phyloP scores from a whole-genome alignment of 2,113 vertebrate species.

The Brevimyrus niger region DNA sequence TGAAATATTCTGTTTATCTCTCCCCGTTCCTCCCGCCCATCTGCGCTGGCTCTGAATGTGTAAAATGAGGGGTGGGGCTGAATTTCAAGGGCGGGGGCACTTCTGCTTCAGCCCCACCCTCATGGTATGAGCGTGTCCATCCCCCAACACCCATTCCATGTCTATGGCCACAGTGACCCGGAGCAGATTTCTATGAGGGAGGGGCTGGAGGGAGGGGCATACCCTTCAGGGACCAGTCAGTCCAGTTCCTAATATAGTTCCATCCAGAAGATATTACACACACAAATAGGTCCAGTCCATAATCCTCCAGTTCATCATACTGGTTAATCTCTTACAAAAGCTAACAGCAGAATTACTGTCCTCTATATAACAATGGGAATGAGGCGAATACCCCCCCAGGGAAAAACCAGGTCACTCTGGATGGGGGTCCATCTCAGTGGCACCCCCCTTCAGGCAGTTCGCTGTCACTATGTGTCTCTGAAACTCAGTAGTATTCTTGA shows the following conservation, averaged over 20 bases:
- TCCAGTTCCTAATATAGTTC: neutral
- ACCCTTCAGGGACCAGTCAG: neutral
- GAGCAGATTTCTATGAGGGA: neutral
- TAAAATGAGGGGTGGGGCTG: neutral
- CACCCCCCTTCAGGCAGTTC: neutral
- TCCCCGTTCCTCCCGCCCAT: neutral
- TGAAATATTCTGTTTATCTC: neutral
- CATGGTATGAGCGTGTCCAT: neutral
- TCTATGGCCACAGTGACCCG: neutral
- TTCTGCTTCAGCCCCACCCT: neutral
- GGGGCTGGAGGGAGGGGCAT: neutral
- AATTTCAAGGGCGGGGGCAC: neutral
- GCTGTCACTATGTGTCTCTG: neutral
- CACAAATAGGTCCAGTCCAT: neutral
- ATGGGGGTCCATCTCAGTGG: neutral
- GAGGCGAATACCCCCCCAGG: neutral
- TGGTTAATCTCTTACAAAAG: slow-evolving; percentile 16
- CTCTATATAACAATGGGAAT: slow-evolving; percentile 14
- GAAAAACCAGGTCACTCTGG: neutral
- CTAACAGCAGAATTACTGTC: slow-evolving; percentile 16
- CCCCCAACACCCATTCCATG: neutral
- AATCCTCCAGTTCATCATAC: slow-evolving; percentile 1
- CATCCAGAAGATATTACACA: neutral
- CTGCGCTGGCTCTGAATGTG: neutral
- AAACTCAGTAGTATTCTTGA: neutral